Base-by-base conservation (phyloP, 2,888 invertebrate species). In the Morpho achilles region DNA sequence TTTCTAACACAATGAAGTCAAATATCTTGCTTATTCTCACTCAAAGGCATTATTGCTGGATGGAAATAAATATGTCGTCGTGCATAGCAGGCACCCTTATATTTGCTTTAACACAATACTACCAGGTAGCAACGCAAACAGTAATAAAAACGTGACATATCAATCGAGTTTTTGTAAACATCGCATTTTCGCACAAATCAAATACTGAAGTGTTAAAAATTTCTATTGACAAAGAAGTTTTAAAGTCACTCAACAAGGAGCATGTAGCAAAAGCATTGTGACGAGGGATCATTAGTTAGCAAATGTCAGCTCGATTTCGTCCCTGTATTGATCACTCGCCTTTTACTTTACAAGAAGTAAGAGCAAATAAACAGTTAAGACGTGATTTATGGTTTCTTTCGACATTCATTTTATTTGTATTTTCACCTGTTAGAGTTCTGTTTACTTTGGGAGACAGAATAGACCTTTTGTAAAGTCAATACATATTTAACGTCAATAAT, bases 151-250 rank as follows among this genome's bases (percentile, higher is more conserved):
- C 83, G 83, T 82, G 76, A 89, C 78, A 77, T 88, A 80, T 89
- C 88, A 88, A 90, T 90, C 80, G 84, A 74, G 77, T 84, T 86
- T 83, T 82, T 84, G 58, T 58, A 54, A 59, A 67, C 64, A 59
- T 66, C 62, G 73, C 69, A 71, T 77, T 80, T 86, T 88, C 87
- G 81, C 84, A 83, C 87, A 88, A 87, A 89, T 89, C 88, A 87
- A 88, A 89, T 77, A 87, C 81, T 84, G 87, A 84, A 88, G 89
- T 89, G 90, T 88, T 88, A 88, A 85, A 84, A 82, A 74, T 86
- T 77, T 80, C 68, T 72, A 76, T 72, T 79, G 68, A 87, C 87
- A 87, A 88, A 77, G 77, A 72, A 75, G 73, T 80, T 83, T 74
- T 70, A 73, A 66, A 67, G 67, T 80, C 73, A 76, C 76, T 69